Evolutionary conservation across 2,113 vertebrate genomes (phyloP).

Genomic region (Tautogolabrus adspersus): DNA sequence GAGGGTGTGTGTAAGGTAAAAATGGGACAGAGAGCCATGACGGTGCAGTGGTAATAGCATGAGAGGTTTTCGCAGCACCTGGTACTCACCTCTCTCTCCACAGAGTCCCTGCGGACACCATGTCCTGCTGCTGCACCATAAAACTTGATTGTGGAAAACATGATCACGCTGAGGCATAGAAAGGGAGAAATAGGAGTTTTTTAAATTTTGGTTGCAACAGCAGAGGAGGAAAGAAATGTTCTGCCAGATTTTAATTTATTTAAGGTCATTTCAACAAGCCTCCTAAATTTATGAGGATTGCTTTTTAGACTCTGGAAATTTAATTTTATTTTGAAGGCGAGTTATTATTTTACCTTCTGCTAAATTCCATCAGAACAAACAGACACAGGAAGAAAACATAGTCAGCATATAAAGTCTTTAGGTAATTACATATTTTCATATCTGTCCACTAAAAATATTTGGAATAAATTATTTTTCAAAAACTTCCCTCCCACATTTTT

Average conservation of each 20-base stretch:
- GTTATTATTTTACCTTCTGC: neutral
- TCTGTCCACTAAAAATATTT: too few species aligned
- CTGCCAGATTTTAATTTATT: constrained; percentile 29
- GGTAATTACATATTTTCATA: too few species aligned
- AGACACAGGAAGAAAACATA: neutral
- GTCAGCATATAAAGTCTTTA: too few species aligned
- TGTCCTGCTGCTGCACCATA: constrained; percentile 72
- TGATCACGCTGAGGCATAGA: constrained; percentile 77
- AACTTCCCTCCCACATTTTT: too few species aligned
- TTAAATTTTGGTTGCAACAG: constrained; percentile 50
- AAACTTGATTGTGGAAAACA: constrained; percentile 84
- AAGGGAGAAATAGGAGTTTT: constrained; percentile 63
- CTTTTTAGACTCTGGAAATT: neutral
- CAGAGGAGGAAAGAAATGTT: constrained; percentile 30
- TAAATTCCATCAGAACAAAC: too few species aligned
- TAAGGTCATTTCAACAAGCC: neutral
- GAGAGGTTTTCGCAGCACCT: constrained; percentile 73
- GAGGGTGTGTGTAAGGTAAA: constrained; percentile 51
- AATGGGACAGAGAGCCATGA: constrained; percentile 67
- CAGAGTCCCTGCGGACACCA: constrained; percentile 66
- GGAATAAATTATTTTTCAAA: too few species aligned
- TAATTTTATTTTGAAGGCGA: neutral
- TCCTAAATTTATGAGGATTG: neutral
- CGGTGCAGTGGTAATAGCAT: constrained; percentile 64
- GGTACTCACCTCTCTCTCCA: constrained; percentile 78